Conservation (phyloP, 2,797 vertebrate genomes). For the Pseudocheirus occidentalis region DNA sequence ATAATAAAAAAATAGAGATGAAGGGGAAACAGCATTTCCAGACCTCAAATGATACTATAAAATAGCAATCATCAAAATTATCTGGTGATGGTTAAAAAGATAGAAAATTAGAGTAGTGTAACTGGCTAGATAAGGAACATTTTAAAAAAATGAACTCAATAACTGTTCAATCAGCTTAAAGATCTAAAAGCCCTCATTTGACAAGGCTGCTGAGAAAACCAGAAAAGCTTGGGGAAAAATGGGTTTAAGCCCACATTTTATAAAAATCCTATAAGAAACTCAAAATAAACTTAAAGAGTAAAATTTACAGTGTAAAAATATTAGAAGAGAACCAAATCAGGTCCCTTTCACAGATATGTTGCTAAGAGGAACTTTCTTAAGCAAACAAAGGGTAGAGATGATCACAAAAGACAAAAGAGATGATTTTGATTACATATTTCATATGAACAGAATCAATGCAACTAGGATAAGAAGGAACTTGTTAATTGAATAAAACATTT, state of each 20-base stretch:
- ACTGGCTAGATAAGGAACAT: not conserved
- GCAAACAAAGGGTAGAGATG: not conserved
- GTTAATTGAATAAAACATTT: not conserved
- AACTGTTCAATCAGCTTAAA: not conserved
- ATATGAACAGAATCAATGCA: not conserved
- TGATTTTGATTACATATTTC: not conserved
- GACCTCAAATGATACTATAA: not conserved
- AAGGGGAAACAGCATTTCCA: not conserved
- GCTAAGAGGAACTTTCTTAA: not conserved
- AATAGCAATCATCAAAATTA: not conserved
- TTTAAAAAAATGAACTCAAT: not conserved
- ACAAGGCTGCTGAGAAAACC: not conserved
- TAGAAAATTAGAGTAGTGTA: not conserved
- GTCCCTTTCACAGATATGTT: not conserved
- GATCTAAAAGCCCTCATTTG: not conserved
- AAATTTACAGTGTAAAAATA: not conserved
- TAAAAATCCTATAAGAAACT: not conserved
- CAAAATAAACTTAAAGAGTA: not conserved
- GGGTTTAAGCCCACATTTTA: not conserved
- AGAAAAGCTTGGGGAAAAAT: not conserved
- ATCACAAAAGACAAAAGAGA: not conserved
- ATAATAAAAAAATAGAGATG: not conserved
- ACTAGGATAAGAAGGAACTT: not conserved
- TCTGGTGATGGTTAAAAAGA: not conserved
- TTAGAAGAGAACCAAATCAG: not conserved